Evolutionary conservation across 2,797 vertebrate species (phyloP).

Genomic region (Pristis pectinata): DNA sequence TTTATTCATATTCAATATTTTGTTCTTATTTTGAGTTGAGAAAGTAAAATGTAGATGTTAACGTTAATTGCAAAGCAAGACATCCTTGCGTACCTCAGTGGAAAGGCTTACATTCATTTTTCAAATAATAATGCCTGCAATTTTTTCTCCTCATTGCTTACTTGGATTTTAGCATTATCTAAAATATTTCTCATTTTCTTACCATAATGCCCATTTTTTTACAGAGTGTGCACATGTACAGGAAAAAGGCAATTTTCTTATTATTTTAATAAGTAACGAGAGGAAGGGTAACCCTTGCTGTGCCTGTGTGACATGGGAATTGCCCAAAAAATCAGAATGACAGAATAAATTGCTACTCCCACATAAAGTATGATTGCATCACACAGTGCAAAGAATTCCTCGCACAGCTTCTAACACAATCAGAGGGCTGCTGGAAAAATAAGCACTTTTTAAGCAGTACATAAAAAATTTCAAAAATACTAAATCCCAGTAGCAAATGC

Average conservation of each 20-base stretch:
- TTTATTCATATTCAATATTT: neutral
- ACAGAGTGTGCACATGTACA: neutral
- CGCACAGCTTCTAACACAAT: neutral
- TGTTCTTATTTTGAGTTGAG: neutral
- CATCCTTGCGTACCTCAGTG: neutral
- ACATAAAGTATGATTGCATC: neutral
- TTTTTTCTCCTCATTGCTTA: neutral
- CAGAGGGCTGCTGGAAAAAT: neutral
- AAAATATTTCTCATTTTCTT: slow-evolving; percentile 1
- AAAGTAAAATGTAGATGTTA: neutral
- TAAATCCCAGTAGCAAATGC: neutral
- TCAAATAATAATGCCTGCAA: neutral
- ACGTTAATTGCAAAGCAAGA: neutral
- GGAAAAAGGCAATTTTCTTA: slow-evolving; percentile 30
- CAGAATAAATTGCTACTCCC: slow-evolving; percentile 11
- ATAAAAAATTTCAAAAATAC: neutral
- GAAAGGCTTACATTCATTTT: neutral
- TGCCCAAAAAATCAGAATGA: neutral
- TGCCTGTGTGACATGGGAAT: neutral
- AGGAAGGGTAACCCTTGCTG: neutral
- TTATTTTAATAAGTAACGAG: neutral
- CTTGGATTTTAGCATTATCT: neutral
- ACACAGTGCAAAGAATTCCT: slow-evolving; percentile 8
- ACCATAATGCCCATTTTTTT: neutral
- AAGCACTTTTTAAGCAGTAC: neutral